Evolutionary conservation across 2,888 invertebrate species (phyloP).

Genomic region (Physocephala rufipes): DNA sequence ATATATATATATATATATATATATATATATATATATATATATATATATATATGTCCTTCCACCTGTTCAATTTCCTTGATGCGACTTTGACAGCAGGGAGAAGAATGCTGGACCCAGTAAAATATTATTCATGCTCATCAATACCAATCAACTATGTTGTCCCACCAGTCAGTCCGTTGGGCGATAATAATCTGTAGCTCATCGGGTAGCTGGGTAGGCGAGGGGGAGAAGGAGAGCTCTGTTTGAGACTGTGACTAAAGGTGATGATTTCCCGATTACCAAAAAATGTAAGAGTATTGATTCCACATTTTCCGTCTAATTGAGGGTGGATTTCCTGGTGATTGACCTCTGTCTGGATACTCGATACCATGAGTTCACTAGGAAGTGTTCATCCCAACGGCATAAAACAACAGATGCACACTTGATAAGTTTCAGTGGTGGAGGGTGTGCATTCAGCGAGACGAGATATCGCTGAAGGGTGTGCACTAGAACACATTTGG

Average conservation of each 20-base stretch:
- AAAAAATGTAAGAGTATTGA: slow-evolving; percentile 7
- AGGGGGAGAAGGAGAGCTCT: neutral
- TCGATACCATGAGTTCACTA: slow-evolving; percentile 34
- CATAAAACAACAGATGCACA: slow-evolving; percentile 33
- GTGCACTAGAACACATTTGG: neutral
- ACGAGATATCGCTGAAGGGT: neutral
- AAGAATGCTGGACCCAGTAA: neutral
- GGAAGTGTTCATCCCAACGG: slow-evolving; percentile 15
- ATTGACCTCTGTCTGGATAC: slow-evolving; percentile 36
- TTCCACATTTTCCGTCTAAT: neutral
- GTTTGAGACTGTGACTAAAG: slow-evolving; percentile 11
- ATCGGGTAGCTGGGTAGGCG: neutral
- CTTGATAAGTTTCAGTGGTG: neutral
- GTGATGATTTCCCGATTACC: slow-evolving; percentile 18
- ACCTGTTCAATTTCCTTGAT: too few relatives aligned
- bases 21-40: too few relatives aligned
- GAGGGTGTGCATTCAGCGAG: slow-evolving; percentile 10
- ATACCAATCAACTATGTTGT: neutral
- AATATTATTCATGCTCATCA: neutral
- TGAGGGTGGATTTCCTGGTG: slow-evolving; percentile 27
- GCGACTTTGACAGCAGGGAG: too few relatives aligned
- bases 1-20: too few relatives aligned
- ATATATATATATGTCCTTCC: too few relatives aligned
- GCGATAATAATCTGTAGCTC: neutral
- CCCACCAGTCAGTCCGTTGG: neutral